Conservation (phyloP, 2,797 vertebrate genomes). For the Labeo calbasu region DNA sequence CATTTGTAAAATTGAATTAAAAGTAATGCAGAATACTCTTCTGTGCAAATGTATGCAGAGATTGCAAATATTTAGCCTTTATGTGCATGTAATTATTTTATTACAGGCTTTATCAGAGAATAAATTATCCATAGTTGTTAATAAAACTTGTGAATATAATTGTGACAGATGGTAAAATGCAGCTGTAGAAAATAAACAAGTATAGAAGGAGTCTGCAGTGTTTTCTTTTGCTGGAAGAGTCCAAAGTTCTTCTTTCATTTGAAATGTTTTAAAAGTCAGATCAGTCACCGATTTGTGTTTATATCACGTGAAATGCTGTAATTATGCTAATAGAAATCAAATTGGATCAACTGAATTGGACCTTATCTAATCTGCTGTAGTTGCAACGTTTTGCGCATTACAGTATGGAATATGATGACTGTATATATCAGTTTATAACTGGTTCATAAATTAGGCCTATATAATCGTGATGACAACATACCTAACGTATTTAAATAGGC, state of each 20-base stretch:
- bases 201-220: neutral
- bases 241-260: constrained; percentile 16
- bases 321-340: neutral
- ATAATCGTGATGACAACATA: neutral
- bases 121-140: neutral
- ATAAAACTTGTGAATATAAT: neutral
- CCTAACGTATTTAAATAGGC: too few relatives aligned
- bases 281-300: neutral
- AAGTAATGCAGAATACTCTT: neutral
- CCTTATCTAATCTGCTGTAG: neutral
- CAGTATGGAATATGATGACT: neutral
- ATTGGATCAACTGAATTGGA: neutral
- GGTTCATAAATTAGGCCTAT: neutral
- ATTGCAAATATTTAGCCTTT: neutral
- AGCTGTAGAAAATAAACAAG: neutral
- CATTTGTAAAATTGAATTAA: neutral
- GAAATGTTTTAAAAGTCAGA: constrained; percentile 20
- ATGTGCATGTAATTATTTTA: neutral
- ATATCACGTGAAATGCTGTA: neutral
- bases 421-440: neutral
- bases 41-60: too few relatives aligned
- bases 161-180: neutral
- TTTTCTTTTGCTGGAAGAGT: constrained; percentile 27
- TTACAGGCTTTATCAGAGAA: constrained; percentile 10
- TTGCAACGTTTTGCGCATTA: neutral